Evolutionary conservation across 1,140 invertebrate genomes (phyloP), one percentile per base, ranked within the genome.

Genomic region (Gerris buenoi): DNA sequence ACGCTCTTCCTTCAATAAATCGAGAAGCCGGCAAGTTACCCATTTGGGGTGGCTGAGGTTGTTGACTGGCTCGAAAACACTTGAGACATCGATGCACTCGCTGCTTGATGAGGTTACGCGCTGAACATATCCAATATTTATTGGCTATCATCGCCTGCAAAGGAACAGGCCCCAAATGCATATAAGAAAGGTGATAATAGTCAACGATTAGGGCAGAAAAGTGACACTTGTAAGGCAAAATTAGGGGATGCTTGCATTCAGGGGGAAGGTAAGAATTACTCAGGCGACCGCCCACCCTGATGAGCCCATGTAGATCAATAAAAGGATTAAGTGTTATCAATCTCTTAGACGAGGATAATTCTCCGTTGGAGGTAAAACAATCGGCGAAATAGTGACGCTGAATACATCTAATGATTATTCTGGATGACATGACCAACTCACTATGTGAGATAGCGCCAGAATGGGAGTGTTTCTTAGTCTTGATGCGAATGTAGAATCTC

Each of bases 141-240:
- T 70, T 23, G n/a, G 75, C 25, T 10, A 76, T 14, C 3, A 68
- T 64, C 1, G 68, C 67, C 59, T 71, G 67, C 15, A 75, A 60
- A 1, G 68, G 23, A 0, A 70, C 72, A 25, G 72, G 68, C 14
- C 73, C 73, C 26, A 67, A 68, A 67, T 78, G 76, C n/a, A 74
- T 68, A 63, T 72, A 63, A 68, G 59, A 18, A 22, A 56, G 3
- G 67, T 77, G 76, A 64, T 71, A 69, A 65, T 74, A 10, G 1
- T 72, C 70, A 27, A 76, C 75, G 3, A 76, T 56, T 14, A 76
- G 28, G 66, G 68, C 72, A 68, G 76, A 75, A 73, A 78, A 2
- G 75, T 67, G 58, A 25, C 56, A n/a, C 1, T 66, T 27, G 25
- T 27, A 56, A n/a, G 69, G 67, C 14, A 72, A 27, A 5, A 71